Evolutionary conservation across 2,797 vertebrate genomes (phyloP).

Genomic region (Xenentodon cancila): DNA sequence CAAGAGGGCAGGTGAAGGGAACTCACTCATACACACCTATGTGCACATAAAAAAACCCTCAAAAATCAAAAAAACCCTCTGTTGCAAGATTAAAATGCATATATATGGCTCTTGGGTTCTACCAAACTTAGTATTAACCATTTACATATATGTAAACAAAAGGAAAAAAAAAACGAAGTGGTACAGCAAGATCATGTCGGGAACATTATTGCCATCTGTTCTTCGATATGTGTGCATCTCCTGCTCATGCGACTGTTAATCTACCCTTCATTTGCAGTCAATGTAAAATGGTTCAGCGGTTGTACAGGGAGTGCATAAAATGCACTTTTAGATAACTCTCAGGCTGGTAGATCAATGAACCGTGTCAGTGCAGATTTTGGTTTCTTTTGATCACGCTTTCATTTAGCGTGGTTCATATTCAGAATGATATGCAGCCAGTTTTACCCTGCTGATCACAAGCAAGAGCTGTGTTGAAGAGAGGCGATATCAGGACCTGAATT

Average conservation of each 20-base stretch:
- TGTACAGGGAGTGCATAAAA: conserved; percentile 2
- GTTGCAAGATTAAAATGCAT: too few relatives aligned
- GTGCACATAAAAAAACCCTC: too few relatives aligned
- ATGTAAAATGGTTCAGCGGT: conserved; percentile 1
- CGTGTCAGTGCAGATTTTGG: conserved; percentile 17
- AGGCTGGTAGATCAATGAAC: conserved; percentile 4
- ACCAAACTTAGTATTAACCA: too few relatives aligned
- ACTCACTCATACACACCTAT: too few relatives aligned
- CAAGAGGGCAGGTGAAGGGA: too few relatives aligned
- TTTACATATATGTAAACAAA: too few relatives aligned
- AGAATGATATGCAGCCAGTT: conserved; percentile 26
- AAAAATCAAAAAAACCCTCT: too few relatives aligned
- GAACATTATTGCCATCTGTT: conserved; percentile 2
- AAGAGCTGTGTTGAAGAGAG: conserved; percentile 12
- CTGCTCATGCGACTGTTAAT: neutral
- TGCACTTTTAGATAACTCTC: conserved; percentile 1
- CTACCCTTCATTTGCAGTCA: neutral
- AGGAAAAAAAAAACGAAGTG: too few relatives aligned
- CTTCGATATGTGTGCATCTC: neutral
- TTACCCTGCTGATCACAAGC: conserved; percentile 15
- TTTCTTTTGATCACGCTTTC: too few relatives aligned
- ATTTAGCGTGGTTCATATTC: too few relatives aligned
- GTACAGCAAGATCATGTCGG: neutral
- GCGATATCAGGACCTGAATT: neutral
- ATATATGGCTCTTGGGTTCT: too few relatives aligned